Evolutionary conservation across 2,888 invertebrate species (phyloP).

Genomic region (Labia minor): DNA sequence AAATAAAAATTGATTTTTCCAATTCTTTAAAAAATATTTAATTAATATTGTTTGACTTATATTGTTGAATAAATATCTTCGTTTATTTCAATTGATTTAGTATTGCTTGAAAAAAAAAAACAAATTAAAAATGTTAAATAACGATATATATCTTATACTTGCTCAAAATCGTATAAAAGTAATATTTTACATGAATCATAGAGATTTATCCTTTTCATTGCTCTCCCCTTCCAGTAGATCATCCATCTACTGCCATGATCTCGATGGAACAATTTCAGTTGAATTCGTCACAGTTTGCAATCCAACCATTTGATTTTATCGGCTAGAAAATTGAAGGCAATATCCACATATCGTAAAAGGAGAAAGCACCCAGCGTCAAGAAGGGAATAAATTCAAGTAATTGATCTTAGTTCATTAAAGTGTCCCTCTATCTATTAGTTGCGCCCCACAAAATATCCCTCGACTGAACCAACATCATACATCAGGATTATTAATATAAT

Average conservation of each 20-base stretch:
- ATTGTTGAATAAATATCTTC: too few species aligned
- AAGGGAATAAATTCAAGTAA: background rate
- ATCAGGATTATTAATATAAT: slow-evolving; percentile 2
- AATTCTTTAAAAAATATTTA: too few species aligned
- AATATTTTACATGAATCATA: too few species aligned
- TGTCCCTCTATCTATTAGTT: background rate
- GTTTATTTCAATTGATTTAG: too few species aligned
- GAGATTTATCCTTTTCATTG: background rate
- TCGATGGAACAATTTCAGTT: background rate
- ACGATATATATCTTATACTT: too few species aligned
- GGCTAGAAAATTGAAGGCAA: background rate
- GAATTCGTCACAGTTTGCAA: slow-evolving; percentile 4
- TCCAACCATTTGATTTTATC: background rate
- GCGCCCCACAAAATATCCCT: background rate
- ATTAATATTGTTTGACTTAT: too few species aligned
- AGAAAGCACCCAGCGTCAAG: too few species aligned
- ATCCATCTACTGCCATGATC: background rate
- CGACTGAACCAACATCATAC: background rate
- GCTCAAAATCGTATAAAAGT: too few species aligned
- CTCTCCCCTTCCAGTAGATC: background rate
- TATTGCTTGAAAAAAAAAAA: too few species aligned
- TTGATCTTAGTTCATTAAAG: slow-evolving; percentile 4
- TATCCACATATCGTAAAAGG: background rate
- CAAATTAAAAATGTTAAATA: too few species aligned
- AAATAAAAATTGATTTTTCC: too few species aligned